Conservation (phyloP, 2,113 vertebrate species). For the Pitta sordida region DNA sequence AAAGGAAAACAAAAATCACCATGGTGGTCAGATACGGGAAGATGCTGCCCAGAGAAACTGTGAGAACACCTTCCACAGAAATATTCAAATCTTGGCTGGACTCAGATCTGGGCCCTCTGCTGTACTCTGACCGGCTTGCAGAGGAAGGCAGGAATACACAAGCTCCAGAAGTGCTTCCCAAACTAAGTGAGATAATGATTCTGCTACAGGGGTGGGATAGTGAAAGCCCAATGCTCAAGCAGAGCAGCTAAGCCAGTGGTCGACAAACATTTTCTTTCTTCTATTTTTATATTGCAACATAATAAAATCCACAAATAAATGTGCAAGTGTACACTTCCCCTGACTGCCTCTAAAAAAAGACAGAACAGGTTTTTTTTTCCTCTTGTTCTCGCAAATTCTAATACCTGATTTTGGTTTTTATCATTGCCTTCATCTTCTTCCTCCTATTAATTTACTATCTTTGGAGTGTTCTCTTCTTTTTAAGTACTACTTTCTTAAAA, state of each 20-base stretch:
- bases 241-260: background rate
- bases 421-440: background rate
- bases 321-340: background rate
- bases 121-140: accelerated
- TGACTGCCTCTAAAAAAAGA: background rate
- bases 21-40: background rate
- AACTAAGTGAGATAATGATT: background rate
- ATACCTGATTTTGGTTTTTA: background rate
- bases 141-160: background rate
- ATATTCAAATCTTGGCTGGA: background rate
- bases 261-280: background rate
- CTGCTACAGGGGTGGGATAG: background rate
- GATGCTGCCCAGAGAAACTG: background rate
- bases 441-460: background rate
- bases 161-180: background rate
- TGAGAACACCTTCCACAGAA: background rate
- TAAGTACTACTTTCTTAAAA: background rate
- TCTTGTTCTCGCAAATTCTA: background rate
- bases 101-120: accelerated
- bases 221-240: background rate
- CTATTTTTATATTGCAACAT: background rate
- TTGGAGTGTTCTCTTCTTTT: background rate
- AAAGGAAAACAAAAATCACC: background rate
- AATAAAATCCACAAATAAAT: background rate
- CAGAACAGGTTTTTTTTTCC: background rate